Evolutionary conservation across 2,888 invertebrate genomes (phyloP).

Genomic region (Conus canariensis): DNA sequence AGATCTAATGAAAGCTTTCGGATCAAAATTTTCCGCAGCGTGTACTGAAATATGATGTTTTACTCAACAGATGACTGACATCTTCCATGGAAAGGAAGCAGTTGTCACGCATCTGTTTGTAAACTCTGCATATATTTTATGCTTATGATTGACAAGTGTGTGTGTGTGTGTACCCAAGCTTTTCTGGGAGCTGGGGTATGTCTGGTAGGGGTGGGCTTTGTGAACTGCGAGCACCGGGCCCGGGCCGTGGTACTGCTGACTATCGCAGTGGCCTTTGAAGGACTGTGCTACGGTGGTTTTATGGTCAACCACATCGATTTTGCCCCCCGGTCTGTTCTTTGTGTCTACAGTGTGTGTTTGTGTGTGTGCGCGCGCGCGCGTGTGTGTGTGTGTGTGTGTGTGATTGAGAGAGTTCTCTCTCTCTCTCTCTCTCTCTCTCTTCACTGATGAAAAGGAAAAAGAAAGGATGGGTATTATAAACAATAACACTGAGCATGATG

Average conservation of each 20-base stretch:
- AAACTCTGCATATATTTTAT: too few species aligned
- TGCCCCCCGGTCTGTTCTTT: slow-evolving; percentile 62
- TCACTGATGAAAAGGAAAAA: too few species aligned
- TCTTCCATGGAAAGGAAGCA: too few species aligned
- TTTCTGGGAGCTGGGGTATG: slow-evolving; percentile 64
- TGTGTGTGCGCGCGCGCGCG: not conserved
- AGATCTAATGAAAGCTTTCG: too few species aligned
- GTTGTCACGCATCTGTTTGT: too few species aligned
- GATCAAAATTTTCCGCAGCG: too few species aligned
- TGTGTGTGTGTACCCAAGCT: slow-evolving; percentile 52
- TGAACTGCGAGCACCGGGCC: slow-evolving; percentile 61
- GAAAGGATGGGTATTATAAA: too few species aligned
- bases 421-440: too few species aligned
- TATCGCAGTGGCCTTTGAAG: slow-evolving; percentile 65
- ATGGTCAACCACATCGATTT: slow-evolving; percentile 75
- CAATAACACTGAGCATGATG: too few species aligned
- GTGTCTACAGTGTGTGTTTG: not conserved
- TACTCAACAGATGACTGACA: too few species aligned
- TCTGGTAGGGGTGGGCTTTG: slow-evolving; percentile 65
- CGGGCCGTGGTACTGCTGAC: slow-evolving; percentile 67
- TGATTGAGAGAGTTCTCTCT: not conserved
- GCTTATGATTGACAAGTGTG: too few species aligned
- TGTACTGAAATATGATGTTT: too few species aligned
- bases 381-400: not conserved
- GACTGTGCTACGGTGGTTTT: slow-evolving; percentile 66